Evolutionary conservation across 2,888 invertebrate genomes (phyloP), one percentile per base, ranked within the genome.

Genomic region (Andrena trimmerana): DNA sequence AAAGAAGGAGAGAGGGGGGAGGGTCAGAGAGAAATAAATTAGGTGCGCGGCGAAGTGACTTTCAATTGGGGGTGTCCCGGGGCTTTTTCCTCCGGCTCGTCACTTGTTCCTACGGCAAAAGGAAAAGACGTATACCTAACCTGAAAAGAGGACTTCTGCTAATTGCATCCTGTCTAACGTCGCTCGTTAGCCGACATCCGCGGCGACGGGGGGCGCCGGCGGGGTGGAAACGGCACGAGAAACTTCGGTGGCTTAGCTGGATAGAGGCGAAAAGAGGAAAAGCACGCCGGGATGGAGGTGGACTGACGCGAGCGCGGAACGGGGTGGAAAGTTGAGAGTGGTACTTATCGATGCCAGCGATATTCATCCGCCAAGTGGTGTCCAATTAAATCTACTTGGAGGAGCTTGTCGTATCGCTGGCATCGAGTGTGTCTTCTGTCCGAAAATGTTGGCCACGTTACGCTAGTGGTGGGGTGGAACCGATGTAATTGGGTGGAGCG

Each of bases 161-260:
- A 90, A 90, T 90, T 90, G 90, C 89, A 90, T 90, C 90, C 90
- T 88, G 90, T 90, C 89, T 90, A 88, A 90, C 85, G 88, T 89
- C 82, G 82, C 90, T 90, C 86, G 86, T 88, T 88, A 89, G 88
- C 66, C 75, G 77, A 73, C 81, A 75, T 85, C 81, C 87, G 81
- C 48, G 76, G 63, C 74, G 62, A 68, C 16, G 66, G 20, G 54
- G 31, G 31, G n/a, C 2, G 13, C 10, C 13, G 20, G 10, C 31
- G 73, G 59, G 78, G 67, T 54, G 60, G 57, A 68, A 48, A 57
- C 68, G 72, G n/a, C 59, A 65, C 66, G 76, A 65, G 76, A 89
- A 88, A 88, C 81, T 89, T 87, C 36, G 42, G 74, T 70, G 82
- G 86, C 69, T 81, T 85, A 69, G 69, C 65, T 76, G 66, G 81